A percentile compares a stretch with the other conserved stretches of the same genome.
These are phyloP conservation scores for Gonatopus flavifemur DNA, from an alignment of 1,140 invertebrate species.

Conservation along the genomic window DNA sequence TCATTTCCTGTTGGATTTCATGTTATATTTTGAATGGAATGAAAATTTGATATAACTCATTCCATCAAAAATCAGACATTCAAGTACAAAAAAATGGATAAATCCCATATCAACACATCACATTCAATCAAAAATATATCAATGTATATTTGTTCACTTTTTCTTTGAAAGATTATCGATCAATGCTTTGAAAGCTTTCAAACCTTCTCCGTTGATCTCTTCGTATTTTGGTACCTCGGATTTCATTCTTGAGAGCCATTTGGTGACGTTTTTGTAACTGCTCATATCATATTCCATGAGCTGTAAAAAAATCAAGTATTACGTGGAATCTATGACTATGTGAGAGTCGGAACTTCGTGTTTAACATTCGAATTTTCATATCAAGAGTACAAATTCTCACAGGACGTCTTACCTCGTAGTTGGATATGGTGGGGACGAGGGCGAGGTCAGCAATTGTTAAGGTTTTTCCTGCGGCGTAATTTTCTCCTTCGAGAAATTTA, in stretches of 20 bases:
- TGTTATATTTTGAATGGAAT: no score
- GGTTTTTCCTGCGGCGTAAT: constrained; percentile 67
- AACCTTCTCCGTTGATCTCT: constrained; percentile 65
- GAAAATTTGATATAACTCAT: no score
- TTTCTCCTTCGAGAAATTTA: constrained; percentile 66
- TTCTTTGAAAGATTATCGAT: constrained; percentile 30
- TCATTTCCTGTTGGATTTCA: no score
- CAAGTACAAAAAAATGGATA: no score
- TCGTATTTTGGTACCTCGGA: constrained; percentile 68
- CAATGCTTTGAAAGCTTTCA: constrained; percentile 47
- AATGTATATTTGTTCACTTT: constrained; percentile 10
- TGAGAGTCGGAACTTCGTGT: no score
- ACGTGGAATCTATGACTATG: no score
- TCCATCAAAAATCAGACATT: no score
- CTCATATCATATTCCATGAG: constrained; percentile 64
- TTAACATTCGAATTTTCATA: no score
- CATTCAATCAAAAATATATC: neutral
- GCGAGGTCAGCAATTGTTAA: constrained; percentile 75
- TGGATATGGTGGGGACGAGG: constrained; percentile 65
- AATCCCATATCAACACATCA: no score
- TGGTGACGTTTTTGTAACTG: constrained; percentile 67
- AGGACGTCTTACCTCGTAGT: constrained; percentile 65
- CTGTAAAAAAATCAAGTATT: constrained; percentile 40
- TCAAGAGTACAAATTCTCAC: no score
- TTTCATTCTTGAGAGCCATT: constrained; percentile 70